Base-by-base conservation (phyloP, 2,888 invertebrate species). In the Merodon equestris region DNA sequence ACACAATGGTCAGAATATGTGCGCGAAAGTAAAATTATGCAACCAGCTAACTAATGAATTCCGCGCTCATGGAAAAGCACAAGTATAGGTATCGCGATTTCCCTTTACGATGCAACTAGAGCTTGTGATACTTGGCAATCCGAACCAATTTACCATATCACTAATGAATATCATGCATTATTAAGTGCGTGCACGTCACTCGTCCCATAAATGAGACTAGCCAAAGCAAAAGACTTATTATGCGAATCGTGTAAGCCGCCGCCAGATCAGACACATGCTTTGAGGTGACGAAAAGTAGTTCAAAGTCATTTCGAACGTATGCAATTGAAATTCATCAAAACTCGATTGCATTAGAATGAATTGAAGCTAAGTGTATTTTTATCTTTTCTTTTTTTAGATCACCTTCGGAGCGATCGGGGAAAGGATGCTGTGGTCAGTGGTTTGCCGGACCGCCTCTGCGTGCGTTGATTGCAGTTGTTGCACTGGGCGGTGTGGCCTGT, bases 391-490 rank as follows among this genome's bases (percentile, higher is more conserved):
- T 53, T 84, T 84, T 34, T 82, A 89, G 89, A 84, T 88, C 89
- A 81, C 88, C 89, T 82, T 89, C 89, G 71, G 89, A 89, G 85
- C 87, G 89, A 75, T 89, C 89, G 75, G 88, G 89, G 64, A 89
- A 89, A 83, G 89, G 88, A 68, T 89, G 89, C 77, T 89, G 89
- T 73, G 89, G 89, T 73, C 88, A 88, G 83, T 89, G 89, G 89
- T 89, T 89, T 83, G 88, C 89, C 38, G 89, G 89, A 44, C 89
- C 89, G 51, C 89, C 89, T 58, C 82, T 89, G 81, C 86, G 89
- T 51, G 88, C 89, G 47, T 85, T 89, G 73, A 88, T 89, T 67
- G 89, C 89, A 48, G 88, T 89, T 27, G 88, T 89, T 15, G 89
- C 89, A 14, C 82, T 89, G 51, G 89, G 89, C 58, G 89, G 89